Conservation (phyloP, 2,113 vertebrate species). For the Dromiciops gliroides region DNA sequence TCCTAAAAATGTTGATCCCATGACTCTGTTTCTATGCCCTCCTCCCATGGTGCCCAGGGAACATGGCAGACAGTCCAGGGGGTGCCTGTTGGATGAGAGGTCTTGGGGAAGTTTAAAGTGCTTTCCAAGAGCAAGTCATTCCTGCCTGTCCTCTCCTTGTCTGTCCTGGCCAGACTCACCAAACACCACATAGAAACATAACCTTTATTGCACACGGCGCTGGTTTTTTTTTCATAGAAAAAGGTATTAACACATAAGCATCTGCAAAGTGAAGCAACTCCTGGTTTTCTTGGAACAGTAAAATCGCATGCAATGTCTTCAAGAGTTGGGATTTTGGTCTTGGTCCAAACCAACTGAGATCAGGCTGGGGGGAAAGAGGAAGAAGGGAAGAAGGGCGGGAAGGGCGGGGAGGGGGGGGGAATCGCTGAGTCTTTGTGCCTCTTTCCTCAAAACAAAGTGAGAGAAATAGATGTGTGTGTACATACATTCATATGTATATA, state of each 20-base stretch:
- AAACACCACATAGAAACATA: conserved; percentile 94
- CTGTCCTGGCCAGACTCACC: conserved; percentile 58
- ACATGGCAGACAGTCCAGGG: not conserved
- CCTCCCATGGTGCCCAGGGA: not conserved
- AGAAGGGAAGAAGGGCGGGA: not conserved
- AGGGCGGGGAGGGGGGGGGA: conserved; percentile 18
- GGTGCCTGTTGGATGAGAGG: not conserved
- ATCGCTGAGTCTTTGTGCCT: conserved; percentile 82
- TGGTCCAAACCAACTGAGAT: conserved; percentile 84
- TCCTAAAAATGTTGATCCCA: not conserved
- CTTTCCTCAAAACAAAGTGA: conserved; percentile 81
- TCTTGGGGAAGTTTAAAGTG: not conserved
- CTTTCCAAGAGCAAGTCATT: not conserved
- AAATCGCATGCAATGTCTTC: conserved; percentile 95
- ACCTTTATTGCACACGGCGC: conserved; percentile 99
- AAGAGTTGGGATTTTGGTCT: conserved; percentile 77
- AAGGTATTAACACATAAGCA: conserved; percentile 99
- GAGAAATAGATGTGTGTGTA: conserved; percentile 77
- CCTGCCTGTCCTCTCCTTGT: not conserved
- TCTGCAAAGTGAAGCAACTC: conserved; percentile 97
- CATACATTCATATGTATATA: conserved; percentile 39
- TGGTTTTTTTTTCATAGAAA: conserved; percentile 98
- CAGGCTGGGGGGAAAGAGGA: not conserved
- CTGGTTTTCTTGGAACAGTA: conserved; percentile 92
- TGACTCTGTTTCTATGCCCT: too few relatives aligned